Conservation (phyloP, 2,113 vertebrate species). For the Labrus mixtus region DNA sequence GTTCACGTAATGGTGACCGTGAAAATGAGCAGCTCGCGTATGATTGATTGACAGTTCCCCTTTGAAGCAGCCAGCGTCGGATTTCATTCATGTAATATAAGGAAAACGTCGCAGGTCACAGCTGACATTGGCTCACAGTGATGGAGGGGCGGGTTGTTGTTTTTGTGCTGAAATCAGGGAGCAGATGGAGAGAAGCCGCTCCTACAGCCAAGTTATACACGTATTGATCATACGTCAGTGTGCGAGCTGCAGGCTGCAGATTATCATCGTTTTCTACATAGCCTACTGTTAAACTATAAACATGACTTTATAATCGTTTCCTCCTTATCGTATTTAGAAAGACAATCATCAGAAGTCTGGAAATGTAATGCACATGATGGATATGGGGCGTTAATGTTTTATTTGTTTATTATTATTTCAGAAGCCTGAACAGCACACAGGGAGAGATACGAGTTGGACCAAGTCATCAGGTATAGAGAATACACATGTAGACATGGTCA, state of each 20-base stretch:
- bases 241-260: neutral
- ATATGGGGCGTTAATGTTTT: no score
- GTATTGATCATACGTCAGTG: constrained; percentile 25
- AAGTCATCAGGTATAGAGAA: constrained; percentile 93
- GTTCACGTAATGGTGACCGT: constrained; percentile 72
- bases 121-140: constrained; percentile 82
- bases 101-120: constrained; percentile 78
- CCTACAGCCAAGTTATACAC: constrained; percentile 7
- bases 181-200: constrained; percentile 26
- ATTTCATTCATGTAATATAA: constrained; percentile 80
- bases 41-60: constrained; percentile 80
- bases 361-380: neutral
- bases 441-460: constrained; percentile 98
- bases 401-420: constrained; percentile 65
- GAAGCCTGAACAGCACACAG: constrained; percentile 98
- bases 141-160: constrained; percentile 84
- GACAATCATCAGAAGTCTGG: neutral
- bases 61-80: constrained; percentile 68
- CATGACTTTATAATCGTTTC: neutral
- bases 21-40: constrained; percentile 59
- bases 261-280: neutral
- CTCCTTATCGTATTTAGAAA: neutral
- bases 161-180: constrained; percentile 50
- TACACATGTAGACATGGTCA: neutral
- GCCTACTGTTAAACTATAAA: neutral